Percentiles rank a stretch among this genome's conserved stretches.
phyloP scores from a whole-genome alignment of 35 echinoderm and acorn worm genomes.

The Eucidaris tribuloides region DNA sequence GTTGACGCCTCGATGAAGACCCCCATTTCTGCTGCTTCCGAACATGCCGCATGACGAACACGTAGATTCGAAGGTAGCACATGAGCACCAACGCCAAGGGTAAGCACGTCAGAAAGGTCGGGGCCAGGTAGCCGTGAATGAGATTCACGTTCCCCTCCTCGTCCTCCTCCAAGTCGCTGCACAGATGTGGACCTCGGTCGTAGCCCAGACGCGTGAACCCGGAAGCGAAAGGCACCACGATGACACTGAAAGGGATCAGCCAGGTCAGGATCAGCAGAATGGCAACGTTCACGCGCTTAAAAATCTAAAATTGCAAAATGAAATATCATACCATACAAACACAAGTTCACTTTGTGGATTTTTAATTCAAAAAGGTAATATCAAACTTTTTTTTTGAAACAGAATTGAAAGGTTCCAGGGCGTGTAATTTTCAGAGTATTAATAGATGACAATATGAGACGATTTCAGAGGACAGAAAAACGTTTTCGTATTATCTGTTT shows the following conservation, averaged over 20 bases:
- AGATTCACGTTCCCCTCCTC: not conserved
- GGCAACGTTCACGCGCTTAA: not conserved
- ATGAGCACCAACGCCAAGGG: not conserved
- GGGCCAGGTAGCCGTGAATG: not conserved
- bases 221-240: not conserved
- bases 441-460: no score
- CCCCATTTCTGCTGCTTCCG: no score
- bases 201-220: constrained; percentile 11
- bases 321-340: no score
- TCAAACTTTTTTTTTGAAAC: no score
- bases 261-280: constrained; percentile 1
- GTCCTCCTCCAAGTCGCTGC: not conserved
- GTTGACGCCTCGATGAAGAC: no score
- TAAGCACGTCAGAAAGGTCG: not conserved
- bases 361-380: no score
- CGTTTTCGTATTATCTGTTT: no score
- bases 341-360: no score
- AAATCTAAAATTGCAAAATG: not conserved
- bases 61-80: not conserved
- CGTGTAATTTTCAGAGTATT: no score
- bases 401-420: no score
- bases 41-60: not conserved
- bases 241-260: constrained; percentile 22
- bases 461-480: no score
- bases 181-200: not conserved